phyloP scores from a whole-genome alignment of 2,888 invertebrate genomes.

The Drosophila demipolita region DNA sequence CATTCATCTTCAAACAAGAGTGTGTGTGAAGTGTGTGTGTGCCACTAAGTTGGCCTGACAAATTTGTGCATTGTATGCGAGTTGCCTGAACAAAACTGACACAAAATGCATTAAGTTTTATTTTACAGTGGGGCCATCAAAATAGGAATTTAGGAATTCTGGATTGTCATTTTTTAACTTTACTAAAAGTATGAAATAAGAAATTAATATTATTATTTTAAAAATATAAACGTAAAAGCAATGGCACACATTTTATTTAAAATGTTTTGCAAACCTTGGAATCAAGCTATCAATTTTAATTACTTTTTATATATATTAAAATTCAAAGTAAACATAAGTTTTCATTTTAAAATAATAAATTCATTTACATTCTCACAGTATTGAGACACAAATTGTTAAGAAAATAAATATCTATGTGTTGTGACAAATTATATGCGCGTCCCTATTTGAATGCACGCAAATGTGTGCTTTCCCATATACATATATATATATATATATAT shows the following conservation, averaged over 20 bases:
- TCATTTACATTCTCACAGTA: neutral
- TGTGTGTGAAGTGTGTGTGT: neutral
- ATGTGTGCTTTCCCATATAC: constrained; percentile 8
- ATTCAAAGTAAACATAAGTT: neutral
- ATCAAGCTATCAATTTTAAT: neutral
- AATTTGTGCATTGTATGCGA: constrained; percentile 51
- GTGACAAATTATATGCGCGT: neutral
- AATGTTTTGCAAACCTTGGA: neutral
- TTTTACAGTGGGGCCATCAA: constrained; percentile 11
- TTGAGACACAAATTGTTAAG: neutral
- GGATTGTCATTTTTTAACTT: neutral
- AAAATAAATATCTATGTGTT: neutral
- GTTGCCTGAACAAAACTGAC: constrained; percentile 48
- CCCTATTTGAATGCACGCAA: constrained; percentile 11
- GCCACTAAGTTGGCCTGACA: constrained; percentile 51
- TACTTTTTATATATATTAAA: neutral
- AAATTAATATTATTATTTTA: neutral
- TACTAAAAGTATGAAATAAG: neutral
- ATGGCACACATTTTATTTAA: neutral
- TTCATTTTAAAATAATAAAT: neutral
- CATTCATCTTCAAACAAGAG: constrained; percentile 5
- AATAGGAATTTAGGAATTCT: constrained; percentile 18
- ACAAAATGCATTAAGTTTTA: constrained; percentile 32
- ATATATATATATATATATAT: neutral
- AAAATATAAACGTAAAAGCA: neutral